Base-by-base conservation (phyloP, 64 coral and sea anemone genomes). In the Montipora efflorescens region DNA sequence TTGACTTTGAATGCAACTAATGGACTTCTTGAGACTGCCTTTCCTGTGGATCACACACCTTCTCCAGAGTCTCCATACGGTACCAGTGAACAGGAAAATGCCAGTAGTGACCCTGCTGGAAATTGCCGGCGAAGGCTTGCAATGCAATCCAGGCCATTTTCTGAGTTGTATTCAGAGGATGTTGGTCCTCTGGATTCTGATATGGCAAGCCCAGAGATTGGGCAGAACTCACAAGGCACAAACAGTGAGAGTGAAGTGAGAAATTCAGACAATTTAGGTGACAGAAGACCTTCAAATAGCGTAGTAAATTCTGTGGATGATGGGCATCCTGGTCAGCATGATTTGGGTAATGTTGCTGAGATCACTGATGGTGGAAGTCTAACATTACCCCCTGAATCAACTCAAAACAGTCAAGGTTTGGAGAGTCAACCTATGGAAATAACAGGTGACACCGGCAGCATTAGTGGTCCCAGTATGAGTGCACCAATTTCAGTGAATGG, bases 111-210 rank as follows among this genome's bases (percentile, higher is more conserved):
- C 53, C 11, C 53, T 28, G 43, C 66, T 92, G 90, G 14, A 20
- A 9, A 73, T 47, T 83, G 95, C 21, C 83, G 96, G 45, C 71
- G 93, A 59, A 76, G 88, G 53, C 62, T 94, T 45, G 75, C 81
- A 20, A 46, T 93, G 19, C 92, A 95, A 15, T 87, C 71, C 2
- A 90, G 96, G 81, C 96, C 96, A 36, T 92, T 95, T 48, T 95
- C 96, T 19, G 96, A 98, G 79, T 75, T 98, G 22, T 98, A 92
- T 67, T 79, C 82, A 3, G 89, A 94, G 20, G 96, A 98, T 51
- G 89, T 98, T 67, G 79, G 88, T 76, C 96, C 93, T 4, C 55
- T 98, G 19, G 96, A 96, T 68, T 16, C 10, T n/a, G 89, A 81
- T 18, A 77, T 75, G 8, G 58, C 22, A 45, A 89, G 50, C 67